Percentiles rank a stretch among this genome's conserved stretches.
These are phyloP conservation scores for Numenius phaeopus DNA, from an alignment of 2,797 vertebrate species.

Conservation along the genomic window DNA sequence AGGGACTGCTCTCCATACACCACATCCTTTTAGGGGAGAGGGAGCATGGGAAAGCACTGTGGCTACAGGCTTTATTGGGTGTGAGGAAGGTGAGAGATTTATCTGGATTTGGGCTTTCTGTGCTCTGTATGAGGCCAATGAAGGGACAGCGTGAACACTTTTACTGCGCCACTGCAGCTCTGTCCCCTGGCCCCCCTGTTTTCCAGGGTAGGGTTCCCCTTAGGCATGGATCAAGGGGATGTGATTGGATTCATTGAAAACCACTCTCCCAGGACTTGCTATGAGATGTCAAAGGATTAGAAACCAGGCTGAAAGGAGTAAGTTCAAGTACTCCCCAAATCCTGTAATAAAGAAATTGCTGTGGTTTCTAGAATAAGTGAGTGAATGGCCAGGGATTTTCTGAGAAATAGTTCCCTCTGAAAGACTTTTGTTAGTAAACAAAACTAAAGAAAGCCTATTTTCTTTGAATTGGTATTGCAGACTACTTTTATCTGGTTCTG, in stretches of 20 bases:
- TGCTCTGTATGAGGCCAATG: background rate
- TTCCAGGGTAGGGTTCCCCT: background rate
- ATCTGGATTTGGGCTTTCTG: background rate
- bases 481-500: background rate
- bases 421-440: background rate
- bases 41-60: background rate
- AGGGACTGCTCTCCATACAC: background rate
- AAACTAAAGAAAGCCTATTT: background rate
- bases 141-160: background rate
- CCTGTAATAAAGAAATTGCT: background rate
- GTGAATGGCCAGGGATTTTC: constrained; percentile 6
- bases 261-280: background rate
- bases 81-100: background rate
- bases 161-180: background rate
- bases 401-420: background rate
- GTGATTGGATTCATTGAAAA: background rate
- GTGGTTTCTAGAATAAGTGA: background rate
- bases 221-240: background rate
- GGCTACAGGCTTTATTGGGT: background rate
- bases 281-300: background rate
- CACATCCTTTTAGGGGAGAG: background rate
- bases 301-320: background rate
- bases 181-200: background rate
- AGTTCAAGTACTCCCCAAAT: constrained; percentile 3
- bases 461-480: background rate